Evolutionary conservation across 2,888 invertebrate species (phyloP).

Genomic region (Mantis religiosa): DNA sequence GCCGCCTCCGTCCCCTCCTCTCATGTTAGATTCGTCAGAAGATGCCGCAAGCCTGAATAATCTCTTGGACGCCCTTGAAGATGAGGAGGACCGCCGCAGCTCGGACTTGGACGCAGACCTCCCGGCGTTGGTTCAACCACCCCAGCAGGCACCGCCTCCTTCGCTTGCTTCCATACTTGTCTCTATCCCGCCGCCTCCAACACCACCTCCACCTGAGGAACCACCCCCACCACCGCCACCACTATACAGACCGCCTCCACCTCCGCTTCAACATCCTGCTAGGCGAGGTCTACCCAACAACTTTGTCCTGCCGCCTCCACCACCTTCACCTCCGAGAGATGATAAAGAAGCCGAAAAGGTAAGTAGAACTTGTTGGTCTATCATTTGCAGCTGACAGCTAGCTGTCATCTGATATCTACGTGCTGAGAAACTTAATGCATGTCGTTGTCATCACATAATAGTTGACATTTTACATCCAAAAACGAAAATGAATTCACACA

Average conservation of each 20-base stretch:
- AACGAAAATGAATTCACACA: too few relatives aligned
- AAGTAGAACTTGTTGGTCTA: not conserved
- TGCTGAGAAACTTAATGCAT: too few relatives aligned
- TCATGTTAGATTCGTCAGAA: conserved; percentile 15
- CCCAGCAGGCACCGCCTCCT: not conserved
- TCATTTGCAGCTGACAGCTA: too few relatives aligned
- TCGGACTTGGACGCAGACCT: not conserved
- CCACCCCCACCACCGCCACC: too few relatives aligned
- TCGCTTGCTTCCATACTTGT: not conserved
- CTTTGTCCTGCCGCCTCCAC: not conserved
- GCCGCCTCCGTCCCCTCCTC: not conserved
- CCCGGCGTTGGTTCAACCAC: not conserved
- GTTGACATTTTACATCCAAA: too few relatives aligned
- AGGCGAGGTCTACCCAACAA: not conserved
- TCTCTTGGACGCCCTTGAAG: conserved; percentile 28
- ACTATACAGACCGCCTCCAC: not conserved
- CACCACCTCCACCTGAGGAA: conserved; percentile 1
- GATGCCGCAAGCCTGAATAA: conserved; percentile 29
- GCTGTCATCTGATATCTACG: too few relatives aligned
- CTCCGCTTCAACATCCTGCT: not conserved
- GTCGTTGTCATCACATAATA: too few relatives aligned
- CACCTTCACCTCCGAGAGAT: not conserved
- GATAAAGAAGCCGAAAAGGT: not conserved
- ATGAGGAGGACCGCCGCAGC: not conserved
- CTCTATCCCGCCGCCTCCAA: not conserved